Conservation (phyloP, 2,797 vertebrate species). For the Strix occidentalis region DNA sequence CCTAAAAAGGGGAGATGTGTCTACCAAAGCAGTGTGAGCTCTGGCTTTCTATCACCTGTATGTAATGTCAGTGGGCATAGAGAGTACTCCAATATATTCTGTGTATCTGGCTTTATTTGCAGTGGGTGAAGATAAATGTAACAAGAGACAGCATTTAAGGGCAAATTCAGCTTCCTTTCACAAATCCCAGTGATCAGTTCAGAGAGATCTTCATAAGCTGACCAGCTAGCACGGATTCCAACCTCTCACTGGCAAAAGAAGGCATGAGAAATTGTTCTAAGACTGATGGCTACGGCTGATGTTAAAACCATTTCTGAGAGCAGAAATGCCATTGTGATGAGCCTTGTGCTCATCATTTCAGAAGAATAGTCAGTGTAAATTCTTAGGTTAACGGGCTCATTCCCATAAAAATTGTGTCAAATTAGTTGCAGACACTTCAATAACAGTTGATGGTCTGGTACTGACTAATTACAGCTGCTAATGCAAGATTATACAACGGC, state of each 20-base stretch:
- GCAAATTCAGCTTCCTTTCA: background rate
- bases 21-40: background rate
- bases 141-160: background rate
- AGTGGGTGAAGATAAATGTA: background rate
- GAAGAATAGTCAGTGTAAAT: background rate
- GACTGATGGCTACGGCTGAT: background rate
- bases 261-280: background rate
- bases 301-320: background rate
- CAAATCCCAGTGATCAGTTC: background rate
- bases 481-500: slow-evolving; percentile 29
- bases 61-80: no score
- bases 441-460: slow-evolving; percentile 38
- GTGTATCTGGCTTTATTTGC: background rate
- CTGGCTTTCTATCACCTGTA: background rate
- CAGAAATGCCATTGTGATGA: slow-evolving; percentile 3
- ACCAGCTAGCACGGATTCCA: background rate
- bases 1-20: background rate
- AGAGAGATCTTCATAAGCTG: background rate
- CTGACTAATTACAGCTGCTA: slow-evolving; percentile 61
- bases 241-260: background rate
- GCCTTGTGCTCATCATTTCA: background rate
- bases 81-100: background rate
- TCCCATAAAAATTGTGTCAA: slow-evolving; percentile 37
- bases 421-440: slow-evolving; percentile 61
- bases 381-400: slow-evolving; percentile 10